These are phyloP conservation scores for Furnarius figulus DNA, from an alignment of 2,113 vertebrate genomes.

Conservation along the genomic window DNA sequence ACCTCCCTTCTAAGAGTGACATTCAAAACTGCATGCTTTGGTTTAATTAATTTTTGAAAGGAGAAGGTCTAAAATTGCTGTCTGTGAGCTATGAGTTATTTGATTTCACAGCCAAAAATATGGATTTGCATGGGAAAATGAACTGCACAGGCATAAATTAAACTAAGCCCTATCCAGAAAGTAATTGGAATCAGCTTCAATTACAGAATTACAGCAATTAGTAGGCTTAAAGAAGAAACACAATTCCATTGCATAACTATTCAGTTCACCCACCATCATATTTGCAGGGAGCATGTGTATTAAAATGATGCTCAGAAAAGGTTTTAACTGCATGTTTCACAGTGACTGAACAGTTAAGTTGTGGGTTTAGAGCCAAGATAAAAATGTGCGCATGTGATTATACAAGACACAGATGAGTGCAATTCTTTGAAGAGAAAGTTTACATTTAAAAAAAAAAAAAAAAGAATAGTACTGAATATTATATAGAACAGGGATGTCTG, in stretches of 20 bases:
- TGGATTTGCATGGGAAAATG: slow-evolving; percentile 16
- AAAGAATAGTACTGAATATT: neutral
- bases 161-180: neutral
- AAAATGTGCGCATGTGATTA: neutral
- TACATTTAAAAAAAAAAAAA: neutral
- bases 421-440: neutral
- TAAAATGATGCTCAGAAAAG: neutral
- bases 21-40: neutral
- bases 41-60: slow-evolving; percentile 27
- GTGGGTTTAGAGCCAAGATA: neutral
- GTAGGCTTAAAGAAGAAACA: neutral
- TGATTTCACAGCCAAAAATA: neutral
- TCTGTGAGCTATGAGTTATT: neutral
- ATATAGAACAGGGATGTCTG: neutral
- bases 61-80: neutral
- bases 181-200: neutral
- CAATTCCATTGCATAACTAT: neutral
- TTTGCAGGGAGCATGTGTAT: neutral
- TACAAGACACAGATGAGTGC: neutral
- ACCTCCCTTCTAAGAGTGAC: neutral
- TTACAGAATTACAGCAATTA: slow-evolving; percentile 20
- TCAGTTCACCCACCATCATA: neutral
- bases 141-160: neutral
- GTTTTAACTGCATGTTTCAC: neutral
- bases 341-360: neutral